A percentile compares a stretch with the other conserved stretches of the same genome.
Evolutionary conservation across 1,140 invertebrate genomes (phyloP).

Genomic region (Drosophila eugracilis): DNA sequence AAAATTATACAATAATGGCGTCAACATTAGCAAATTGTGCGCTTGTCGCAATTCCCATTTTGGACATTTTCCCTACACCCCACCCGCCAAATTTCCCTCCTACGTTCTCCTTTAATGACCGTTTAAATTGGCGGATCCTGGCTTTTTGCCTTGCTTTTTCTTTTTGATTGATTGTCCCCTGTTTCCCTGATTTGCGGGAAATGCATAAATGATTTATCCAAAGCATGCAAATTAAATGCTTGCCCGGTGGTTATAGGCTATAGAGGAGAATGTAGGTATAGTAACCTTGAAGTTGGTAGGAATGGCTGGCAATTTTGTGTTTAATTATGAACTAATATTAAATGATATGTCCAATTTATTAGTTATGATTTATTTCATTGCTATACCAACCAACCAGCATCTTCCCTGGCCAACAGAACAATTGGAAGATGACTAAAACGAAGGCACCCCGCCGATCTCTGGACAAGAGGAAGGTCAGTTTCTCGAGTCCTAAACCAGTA

Average conservation of each 20-base stretch:
- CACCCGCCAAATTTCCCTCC: not conserved
- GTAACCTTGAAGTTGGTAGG: too few species aligned
- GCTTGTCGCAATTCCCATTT: slow-evolving; percentile 37
- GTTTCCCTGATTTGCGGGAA: slow-evolving; percentile 7
- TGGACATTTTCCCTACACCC: slow-evolving; percentile 25
- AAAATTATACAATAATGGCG: slow-evolving; percentile 82
- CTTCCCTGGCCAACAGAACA: too few species aligned
- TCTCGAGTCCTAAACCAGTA: too few species aligned
- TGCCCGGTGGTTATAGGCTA: not conserved
- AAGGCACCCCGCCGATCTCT: too few species aligned
- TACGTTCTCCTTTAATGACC: slow-evolving; percentile 60
- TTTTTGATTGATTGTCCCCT: slow-evolving; percentile 47
- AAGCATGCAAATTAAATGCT: slow-evolving; percentile 27
- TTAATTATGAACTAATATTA: too few species aligned
- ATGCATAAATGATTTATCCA: slow-evolving; percentile 33
- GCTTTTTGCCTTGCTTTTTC: slow-evolving; percentile 10
- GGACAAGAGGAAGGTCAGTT: too few species aligned
- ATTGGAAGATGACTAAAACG: too few species aligned
- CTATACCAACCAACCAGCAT: too few species aligned
- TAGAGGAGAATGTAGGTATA: not conserved
- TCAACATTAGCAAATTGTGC: slow-evolving; percentile 82
- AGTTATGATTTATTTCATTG: too few species aligned
- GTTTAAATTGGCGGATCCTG: slow-evolving; percentile 59
- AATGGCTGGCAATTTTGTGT: too few species aligned
- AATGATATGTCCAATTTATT: too few species aligned